Evolutionary conservation across 2,888 invertebrate species (phyloP).

Genomic region (Deilephila elpenor): DNA sequence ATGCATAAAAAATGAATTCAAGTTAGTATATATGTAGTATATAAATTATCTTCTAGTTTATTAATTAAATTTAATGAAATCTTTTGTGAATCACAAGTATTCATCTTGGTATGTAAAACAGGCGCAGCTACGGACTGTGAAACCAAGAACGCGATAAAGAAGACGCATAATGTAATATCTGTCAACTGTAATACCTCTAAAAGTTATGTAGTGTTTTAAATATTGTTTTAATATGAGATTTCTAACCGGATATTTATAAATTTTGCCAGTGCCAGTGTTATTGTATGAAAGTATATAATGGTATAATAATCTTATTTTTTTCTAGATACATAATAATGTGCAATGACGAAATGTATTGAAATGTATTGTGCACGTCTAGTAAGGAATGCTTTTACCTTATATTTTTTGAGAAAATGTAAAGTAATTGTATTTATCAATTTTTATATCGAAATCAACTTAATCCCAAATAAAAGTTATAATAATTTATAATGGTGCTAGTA

Average conservation of each 20-base stretch:
- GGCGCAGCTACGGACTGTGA: background rate
- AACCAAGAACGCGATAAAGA: constrained; percentile 3
- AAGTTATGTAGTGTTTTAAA: background rate
- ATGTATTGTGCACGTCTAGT: too few species aligned
- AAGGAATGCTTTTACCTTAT: too few species aligned
- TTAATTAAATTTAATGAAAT: background rate
- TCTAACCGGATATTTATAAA: background rate
- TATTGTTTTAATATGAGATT: background rate
- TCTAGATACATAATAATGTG: too few species aligned
- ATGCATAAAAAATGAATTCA: background rate
- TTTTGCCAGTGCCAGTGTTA: background rate
- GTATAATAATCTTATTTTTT: too few species aligned
- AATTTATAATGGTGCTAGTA: too few species aligned
- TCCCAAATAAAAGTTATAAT: too few species aligned
- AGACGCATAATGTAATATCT: constrained; percentile 38
- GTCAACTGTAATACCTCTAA: constrained; percentile 31
- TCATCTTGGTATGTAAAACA: constrained; percentile 2
- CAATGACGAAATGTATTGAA: too few species aligned
- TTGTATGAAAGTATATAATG: background rate
- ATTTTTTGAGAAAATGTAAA: too few species aligned
- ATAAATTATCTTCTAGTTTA: background rate
- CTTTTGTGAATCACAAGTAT: background rate
- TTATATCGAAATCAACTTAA: too few species aligned
- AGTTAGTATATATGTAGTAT: background rate
- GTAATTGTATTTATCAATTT: too few species aligned